Conservation (phyloP, 2,797 vertebrate species). For the Scolopax bukidnonensis region DNA sequence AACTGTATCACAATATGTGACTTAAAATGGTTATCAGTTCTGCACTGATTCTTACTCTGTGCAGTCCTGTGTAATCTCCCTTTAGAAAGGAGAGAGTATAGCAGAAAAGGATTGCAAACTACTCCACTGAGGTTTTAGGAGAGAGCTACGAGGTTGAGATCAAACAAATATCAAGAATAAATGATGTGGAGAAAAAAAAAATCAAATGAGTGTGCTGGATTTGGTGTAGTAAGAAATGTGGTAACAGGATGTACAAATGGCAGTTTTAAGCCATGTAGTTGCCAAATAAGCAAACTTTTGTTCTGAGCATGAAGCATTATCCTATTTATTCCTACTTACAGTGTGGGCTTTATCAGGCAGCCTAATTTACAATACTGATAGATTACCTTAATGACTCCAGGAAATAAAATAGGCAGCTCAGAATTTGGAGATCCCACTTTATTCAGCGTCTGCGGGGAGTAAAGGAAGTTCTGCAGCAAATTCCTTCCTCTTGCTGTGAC, state of each 20-base stretch:
- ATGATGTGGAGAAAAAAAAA: neutral
- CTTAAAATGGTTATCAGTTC: neutral
- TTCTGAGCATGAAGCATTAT: neutral
- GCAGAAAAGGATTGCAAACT: neutral
- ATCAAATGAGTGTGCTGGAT: neutral
- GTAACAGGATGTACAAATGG: neutral
- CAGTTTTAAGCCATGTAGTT: neutral
- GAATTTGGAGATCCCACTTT: neutral
- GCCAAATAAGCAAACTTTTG: neutral
- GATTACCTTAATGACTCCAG: neutral
- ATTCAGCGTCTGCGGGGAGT: neutral
- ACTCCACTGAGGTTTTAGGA: neutral
- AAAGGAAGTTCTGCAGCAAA: neutral
- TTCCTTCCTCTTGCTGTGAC: neutral
- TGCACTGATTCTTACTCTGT: neutral
- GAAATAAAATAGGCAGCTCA: neutral
- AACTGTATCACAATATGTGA: neutral
- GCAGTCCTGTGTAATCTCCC: neutral
- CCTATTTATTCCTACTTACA: fast-evolving
- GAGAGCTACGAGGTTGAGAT: neutral
- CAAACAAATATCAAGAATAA: neutral
- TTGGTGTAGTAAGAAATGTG: neutral
- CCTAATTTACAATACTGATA: neutral
- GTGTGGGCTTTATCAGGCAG: neutral
- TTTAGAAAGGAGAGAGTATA: neutral